Base-by-base conservation (phyloP, 2,797 vertebrate genomes). In the Hozukius guyotensis region DNA sequence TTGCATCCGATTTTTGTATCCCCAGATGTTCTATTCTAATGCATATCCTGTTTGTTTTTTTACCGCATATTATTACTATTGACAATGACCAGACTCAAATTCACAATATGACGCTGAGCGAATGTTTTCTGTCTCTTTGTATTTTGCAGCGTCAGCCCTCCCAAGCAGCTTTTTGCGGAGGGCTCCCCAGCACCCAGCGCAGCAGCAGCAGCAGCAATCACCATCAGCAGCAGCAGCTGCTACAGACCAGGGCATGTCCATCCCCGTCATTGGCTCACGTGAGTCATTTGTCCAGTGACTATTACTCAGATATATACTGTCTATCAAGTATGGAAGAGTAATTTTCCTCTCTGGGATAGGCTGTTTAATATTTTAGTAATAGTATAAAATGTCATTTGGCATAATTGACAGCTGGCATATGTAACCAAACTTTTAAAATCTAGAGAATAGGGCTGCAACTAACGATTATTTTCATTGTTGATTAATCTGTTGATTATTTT, bases 121-220 rank as follows among this genome's bases (percentile, higher is more conserved):
- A 57, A 34, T 55, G 3, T 55, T 22, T 20, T 18, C 2, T 34
- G 13, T 70, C 5, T 53, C 25, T 8, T 64, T 3, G 46, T 60
- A 2, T 79, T 81, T 57, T 71, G 62, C 78, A 94, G 94, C 2
- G 73, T 75, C 56, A 93, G 84, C 57, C 90, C 94, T 14, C 89
- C 92, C 4, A 94, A 94, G 73, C 86, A 91, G 67, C 83, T 91
- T 65, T 90, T 87, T 69, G 20, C 81, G n/a, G 94, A 95, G 46
- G 32, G 65, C 29, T 80, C 90, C n/a, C 80, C 91, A 8, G 62
- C 78, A 11, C 14, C 89, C 8, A 78, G 12, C 2, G 63, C 77
- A 1, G 56, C 84, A 38, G 29, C 87, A 14, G 4, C 61, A 18
- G 22, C 62, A 12, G 18, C 59, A 36, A 38, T 27, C 88, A 20